Evolutionary conservation across 2,888 invertebrate species (phyloP), one percentile per base, ranked within the genome.

Genomic region (Trilocha varians): DNA sequence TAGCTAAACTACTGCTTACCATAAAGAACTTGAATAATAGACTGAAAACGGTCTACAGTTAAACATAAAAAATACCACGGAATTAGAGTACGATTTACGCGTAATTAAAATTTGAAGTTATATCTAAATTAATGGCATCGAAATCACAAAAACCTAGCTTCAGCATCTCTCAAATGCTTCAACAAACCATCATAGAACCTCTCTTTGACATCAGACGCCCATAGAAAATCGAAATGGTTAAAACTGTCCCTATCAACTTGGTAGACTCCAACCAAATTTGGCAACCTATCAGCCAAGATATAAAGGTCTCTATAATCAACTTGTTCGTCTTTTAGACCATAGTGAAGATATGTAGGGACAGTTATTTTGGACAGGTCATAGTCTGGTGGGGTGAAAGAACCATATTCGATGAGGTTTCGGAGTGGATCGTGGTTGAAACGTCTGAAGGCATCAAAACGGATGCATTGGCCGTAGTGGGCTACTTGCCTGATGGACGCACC

Each of bases 171-270:
- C 59, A 75, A 41, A 1, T 46, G 34, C 1, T 18, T 25, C 3
- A 73, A 15, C 0, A 73, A 0, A 2, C 37, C 45, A n/a, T 63
- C 56, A 34, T 65, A 70, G 0, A 73, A 25, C 16, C 55, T 40
- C 0, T 48, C 46, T 32, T 39, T 64, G 0, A 49, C 67, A 36
- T 68, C 60, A 0, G 25, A 43, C 1, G 56, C 64, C 75, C 74
- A 76, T n/a, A 70, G 51, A 40, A 67, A 75, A 32, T 73, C 73
- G 3, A 52, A 57, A 47, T 75, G 74, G 40, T 63, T 64, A 32
- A 75, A 77, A 0, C 44, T 44, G 0, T 51, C 45, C 6, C 68
- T 53, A 0, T 44, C 47, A 2, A 53, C 52, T 42, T 51, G 42
- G 14, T 47, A 44, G 0, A 54, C 33, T 2, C 44, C 48, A 0